Conservation (phyloP, 1,140 invertebrate genomes). For the Ceratitis capitata region DNA sequence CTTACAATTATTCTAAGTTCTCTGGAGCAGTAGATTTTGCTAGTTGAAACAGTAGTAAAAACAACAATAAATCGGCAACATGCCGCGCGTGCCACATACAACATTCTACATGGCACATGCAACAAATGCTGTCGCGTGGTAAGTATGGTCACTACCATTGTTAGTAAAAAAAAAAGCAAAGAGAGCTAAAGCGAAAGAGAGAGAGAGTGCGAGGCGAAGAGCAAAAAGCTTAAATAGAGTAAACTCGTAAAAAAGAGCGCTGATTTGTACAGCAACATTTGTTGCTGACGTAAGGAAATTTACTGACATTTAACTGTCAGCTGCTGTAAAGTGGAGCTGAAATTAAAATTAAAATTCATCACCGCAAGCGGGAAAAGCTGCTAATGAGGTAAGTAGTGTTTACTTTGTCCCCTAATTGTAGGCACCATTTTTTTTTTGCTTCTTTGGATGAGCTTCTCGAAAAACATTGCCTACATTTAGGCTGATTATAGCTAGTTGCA, state of each 20-base stretch:
- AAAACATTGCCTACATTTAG: no score
- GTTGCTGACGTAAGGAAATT: background rate
- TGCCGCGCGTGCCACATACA: constrained; percentile 27
- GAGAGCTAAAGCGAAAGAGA: background rate
- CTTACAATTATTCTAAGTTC: no score
- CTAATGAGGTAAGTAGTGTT: no score
- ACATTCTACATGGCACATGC: constrained; percentile 21
- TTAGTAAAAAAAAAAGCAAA: background rate
- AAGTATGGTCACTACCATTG: constrained; percentile 13
- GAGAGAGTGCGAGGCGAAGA: background rate
- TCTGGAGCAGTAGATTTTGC: no score
- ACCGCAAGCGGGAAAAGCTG: no score
- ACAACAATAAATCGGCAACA: background rate
- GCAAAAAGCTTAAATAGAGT: no score
- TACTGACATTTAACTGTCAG: background rate
- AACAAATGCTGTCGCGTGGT: background rate
- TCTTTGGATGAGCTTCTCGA: no score
- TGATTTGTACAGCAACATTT: background rate
- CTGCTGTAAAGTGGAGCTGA: background rate
- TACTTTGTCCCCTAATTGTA: no score
- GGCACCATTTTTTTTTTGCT: no score
- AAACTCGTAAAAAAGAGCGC: background rate
- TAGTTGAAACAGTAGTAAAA: background rate
- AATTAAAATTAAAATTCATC: no score
- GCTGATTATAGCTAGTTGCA: no score